Percentiles rank a stretch among this genome's conserved stretches.
Conservation (phyloP, 2,797 vertebrate genomes). For the Leptodactylus fallax region DNA sequence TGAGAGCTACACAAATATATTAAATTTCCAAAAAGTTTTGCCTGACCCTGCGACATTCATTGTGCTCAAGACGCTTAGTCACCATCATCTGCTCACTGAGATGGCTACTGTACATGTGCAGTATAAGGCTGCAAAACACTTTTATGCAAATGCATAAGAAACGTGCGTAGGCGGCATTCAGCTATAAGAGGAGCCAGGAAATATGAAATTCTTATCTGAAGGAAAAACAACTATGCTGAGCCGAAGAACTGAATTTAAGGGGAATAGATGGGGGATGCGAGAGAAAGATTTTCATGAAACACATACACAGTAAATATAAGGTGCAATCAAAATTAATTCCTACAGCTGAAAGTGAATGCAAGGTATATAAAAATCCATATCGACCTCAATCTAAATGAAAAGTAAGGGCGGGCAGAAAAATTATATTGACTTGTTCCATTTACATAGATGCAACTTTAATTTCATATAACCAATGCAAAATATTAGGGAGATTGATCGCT, state of each 20-base stretch:
- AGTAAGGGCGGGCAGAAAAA: too few relatives aligned
- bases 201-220: conserved; percentile 22
- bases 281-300: neutral
- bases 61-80: conserved; percentile 9
- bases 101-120: conserved; percentile 11
- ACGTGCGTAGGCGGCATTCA: conserved; percentile 1
- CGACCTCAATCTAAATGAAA: neutral
- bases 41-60: neutral
- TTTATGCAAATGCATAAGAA: conserved; percentile 21
- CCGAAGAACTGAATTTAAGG: neutral
- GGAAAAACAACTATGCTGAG: conserved; percentile 1
- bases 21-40: neutral
- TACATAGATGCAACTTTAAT: too few relatives aligned
- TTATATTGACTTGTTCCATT: too few relatives aligned
- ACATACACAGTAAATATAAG: neutral
- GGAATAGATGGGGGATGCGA: neutral
- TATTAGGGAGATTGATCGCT: too few relatives aligned
- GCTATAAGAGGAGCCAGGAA: neutral
- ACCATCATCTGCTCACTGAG: neutral
- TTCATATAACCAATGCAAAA: too few relatives aligned
- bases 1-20: neutral
- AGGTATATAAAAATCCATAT: too few relatives aligned
- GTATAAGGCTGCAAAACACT: conserved; percentile 3
- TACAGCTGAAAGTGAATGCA: neutral
- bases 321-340: neutral